Percentiles rank a stretch among this genome's conserved stretches.
phyloP scores from a whole-genome alignment of 2,113 vertebrate genomes.

The Scatophagus argus region DNA sequence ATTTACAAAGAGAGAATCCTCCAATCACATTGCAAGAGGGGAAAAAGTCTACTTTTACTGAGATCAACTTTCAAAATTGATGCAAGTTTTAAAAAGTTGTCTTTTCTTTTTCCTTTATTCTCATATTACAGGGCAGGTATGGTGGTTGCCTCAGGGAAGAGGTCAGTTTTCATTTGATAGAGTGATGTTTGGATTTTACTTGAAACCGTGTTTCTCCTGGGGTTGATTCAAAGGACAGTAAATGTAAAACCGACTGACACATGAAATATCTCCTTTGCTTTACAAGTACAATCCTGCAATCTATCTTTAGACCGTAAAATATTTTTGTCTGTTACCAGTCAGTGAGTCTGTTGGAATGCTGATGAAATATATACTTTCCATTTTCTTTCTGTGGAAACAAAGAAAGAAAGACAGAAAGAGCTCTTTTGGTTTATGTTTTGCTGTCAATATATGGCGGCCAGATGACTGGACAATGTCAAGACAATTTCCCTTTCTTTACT shows the following conservation, averaged over 20 bases:
- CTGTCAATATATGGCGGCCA: not conserved
- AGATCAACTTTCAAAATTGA: slow-evolving; percentile 7
- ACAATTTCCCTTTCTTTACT: not conserved
- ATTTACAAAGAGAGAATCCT: slow-evolving; percentile 19
- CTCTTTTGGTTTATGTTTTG: not conserved
- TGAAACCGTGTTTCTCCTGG: slow-evolving; percentile 23
- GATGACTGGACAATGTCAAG: not conserved
- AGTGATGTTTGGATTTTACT: slow-evolving; percentile 29
- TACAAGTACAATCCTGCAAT: slow-evolving; percentile 28
- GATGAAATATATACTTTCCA: slow-evolving; percentile 30
- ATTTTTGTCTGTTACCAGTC: slow-evolving; percentile 18
- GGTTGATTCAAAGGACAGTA: slow-evolving; percentile 40
- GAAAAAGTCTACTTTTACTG: not conserved
- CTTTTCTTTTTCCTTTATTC: not conserved
- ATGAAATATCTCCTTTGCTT: slow-evolving; percentile 30
- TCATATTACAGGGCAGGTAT: slow-evolving; percentile 21
- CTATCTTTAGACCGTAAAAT: slow-evolving; percentile 20
- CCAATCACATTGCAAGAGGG: not conserved
- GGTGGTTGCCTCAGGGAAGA: slow-evolving; percentile 35
- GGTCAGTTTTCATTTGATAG: slow-evolving; percentile 33
- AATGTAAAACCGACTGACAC: slow-evolving; percentile 45
- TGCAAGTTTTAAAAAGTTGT: slow-evolving; percentile 8
- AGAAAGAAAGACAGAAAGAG: not conserved
- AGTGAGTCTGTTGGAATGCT: slow-evolving; percentile 35
- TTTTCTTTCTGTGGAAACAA: not conserved